Evolutionary conservation across 2,888 invertebrate species (phyloP).

Genomic region (Stomorhina lunata): DNA sequence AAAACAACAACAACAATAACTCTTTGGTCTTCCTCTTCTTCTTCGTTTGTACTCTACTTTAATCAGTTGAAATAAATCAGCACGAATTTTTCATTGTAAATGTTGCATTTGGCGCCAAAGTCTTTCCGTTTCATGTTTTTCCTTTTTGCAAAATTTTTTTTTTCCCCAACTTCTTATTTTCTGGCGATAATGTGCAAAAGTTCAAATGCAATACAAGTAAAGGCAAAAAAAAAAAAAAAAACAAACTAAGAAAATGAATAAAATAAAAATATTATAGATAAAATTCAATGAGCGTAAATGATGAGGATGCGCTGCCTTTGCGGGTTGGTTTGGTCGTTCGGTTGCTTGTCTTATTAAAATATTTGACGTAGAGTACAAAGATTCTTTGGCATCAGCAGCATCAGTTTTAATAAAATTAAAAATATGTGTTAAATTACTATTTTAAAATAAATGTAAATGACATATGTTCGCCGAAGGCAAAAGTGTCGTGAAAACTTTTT

Average conservation of each 20-base stretch:
- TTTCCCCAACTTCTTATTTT: background rate
- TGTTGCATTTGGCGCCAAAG: slow-evolving; percentile 66
- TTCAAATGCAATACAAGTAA: slow-evolving; percentile 52
- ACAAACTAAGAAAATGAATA: background rate
- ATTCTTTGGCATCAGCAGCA: slow-evolving; percentile 7
- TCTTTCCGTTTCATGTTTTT: slow-evolving; percentile 52
- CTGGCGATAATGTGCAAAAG: slow-evolving; percentile 61
- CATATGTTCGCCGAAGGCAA: background rate
- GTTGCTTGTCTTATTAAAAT: slow-evolving; percentile 28
- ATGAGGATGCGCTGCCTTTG: slow-evolving; percentile 32
- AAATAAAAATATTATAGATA: slow-evolving; percentile 46
- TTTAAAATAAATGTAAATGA: background rate
- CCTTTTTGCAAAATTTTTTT: background rate
- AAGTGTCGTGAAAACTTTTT: too few relatives aligned
- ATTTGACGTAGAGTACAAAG: slow-evolving; percentile 17
- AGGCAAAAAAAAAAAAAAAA: background rate
- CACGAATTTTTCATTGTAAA: slow-evolving; percentile 65
- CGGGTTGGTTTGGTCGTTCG: background rate
- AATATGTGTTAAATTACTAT: background rate
- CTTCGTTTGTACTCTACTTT: slow-evolving; percentile 39
- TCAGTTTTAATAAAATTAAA: slow-evolving; percentile 14
- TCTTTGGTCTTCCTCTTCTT: background rate
- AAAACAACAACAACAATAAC: too few relatives aligned
- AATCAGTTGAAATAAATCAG: slow-evolving; percentile 65
- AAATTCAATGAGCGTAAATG: slow-evolving; percentile 52